Percentiles rank a stretch among this genome's conserved stretches.
Conservation (phyloP, 2,888 invertebrate genomes). For the Mesoligia furuncula region DNA sequence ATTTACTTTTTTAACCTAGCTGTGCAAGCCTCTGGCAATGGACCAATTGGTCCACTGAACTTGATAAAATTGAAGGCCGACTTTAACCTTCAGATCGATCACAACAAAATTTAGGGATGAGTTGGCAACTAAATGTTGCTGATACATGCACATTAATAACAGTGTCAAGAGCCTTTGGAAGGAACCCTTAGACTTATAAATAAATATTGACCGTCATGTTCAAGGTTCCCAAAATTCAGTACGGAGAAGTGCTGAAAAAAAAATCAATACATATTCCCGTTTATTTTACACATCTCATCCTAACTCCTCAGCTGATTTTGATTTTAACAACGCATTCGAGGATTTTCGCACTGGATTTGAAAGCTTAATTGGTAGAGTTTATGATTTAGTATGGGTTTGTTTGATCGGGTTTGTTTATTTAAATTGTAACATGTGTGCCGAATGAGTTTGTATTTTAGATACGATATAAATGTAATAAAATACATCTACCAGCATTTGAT, state of each 20-base stretch:
- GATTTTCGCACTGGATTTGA: neutral
- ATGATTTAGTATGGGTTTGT: neutral
- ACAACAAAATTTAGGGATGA: slow-evolving; percentile 24
- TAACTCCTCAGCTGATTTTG: slow-evolving; percentile 20
- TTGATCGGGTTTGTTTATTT: slow-evolving; percentile 1
- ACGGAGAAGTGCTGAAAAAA: slow-evolving; percentile 25
- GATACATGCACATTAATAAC: slow-evolving; percentile 36
- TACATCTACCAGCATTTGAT: neutral
- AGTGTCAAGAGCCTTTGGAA: slow-evolving; percentile 17
- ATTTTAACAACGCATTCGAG: slow-evolving; percentile 15
- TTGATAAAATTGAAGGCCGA: slow-evolving; percentile 20
- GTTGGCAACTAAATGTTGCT: slow-evolving; percentile 37
- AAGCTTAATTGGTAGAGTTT: slow-evolving; percentile 3
- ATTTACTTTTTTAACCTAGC: slow-evolving; percentile 10
- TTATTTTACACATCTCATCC: slow-evolving; percentile 42
- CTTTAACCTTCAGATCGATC: slow-evolving; percentile 28
- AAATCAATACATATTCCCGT: slow-evolving; percentile 33
- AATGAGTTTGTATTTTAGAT: neutral
- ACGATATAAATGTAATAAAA: neutral
- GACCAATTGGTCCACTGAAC: slow-evolving; percentile 25
- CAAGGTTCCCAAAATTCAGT: slow-evolving; percentile 44
- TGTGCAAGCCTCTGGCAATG: slow-evolving; percentile 28
- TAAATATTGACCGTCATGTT: slow-evolving; percentile 48
- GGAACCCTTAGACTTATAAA: slow-evolving; percentile 29
- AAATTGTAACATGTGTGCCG: neutral